Evolutionary conservation across 2,113 vertebrate species (phyloP).

Genomic region (Pan paniscus): DNA sequence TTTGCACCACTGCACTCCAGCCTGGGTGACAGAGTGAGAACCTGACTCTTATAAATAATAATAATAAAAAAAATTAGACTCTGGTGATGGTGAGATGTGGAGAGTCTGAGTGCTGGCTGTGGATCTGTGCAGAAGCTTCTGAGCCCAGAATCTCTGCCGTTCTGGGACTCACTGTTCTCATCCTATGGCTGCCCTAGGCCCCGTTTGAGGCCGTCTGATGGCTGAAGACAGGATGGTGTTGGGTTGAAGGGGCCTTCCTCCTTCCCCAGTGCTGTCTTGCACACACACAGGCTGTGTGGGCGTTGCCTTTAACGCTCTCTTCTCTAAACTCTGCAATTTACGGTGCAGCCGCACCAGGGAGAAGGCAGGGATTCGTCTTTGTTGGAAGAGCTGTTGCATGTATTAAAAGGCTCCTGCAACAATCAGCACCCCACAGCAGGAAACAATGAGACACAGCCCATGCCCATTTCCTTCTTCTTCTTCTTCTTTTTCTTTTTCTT

Average conservation of each 20-base stretch:
- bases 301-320: background rate
- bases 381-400: background rate
- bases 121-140: background rate
- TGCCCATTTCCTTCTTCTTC: background rate
- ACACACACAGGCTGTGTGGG: background rate
- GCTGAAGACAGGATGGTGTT: background rate
- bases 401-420: conserved; percentile 38
- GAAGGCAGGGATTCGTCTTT: conserved; percentile 22
- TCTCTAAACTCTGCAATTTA: conserved; percentile 47
- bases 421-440: background rate
- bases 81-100: background rate
- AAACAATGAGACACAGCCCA: background rate
- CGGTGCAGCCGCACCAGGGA: background rate
- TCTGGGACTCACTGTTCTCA: background rate
- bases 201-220: background rate
- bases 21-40: too few relatives aligned
- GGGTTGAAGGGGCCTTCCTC: background rate
- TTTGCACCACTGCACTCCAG: too few relatives aligned
- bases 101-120: background rate
- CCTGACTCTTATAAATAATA: too few relatives aligned
- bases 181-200: background rate
- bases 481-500: too few relatives aligned
- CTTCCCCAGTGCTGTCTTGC: background rate
- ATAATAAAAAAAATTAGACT: too few relatives aligned
- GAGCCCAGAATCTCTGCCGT: background rate